Evolutionary conservation across 2,888 invertebrate species (phyloP).

Genomic region (Lasioglossum leucozonium): DNA sequence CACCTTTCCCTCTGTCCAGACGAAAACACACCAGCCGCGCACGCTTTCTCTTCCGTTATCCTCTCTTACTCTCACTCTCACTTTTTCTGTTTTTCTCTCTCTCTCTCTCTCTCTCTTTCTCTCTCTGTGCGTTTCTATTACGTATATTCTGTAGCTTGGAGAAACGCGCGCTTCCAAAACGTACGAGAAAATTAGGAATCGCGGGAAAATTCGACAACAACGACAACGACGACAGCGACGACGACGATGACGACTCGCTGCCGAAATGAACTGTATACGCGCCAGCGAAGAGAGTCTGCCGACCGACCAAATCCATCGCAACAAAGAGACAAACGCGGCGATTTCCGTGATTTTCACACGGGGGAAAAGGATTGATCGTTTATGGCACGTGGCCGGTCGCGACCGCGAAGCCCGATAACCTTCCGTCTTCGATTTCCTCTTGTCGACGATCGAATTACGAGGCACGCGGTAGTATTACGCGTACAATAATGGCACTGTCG

Average conservation of each 20-base stretch:
- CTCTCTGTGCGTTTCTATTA: conserved; percentile 62
- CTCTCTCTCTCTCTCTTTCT: conserved; percentile 34
- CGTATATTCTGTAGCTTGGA: conserved; percentile 79
- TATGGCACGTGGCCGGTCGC: background rate
- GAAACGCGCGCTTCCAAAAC: conserved; percentile 76
- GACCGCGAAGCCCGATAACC: background rate
- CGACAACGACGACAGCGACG: background rate
- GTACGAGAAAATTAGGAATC: conserved; percentile 75
- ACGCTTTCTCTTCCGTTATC: conserved; percentile 50
- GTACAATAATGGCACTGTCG: conserved; percentile 73
- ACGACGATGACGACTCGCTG: background rate
- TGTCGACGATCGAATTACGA: conserved; percentile 28
- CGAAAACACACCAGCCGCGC: conserved; percentile 45
- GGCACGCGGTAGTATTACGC: conserved; percentile 72
- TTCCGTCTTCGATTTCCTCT: background rate
- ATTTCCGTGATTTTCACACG: conserved; percentile 78
- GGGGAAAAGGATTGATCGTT: conserved; percentile 25
- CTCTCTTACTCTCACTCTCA: background rate
- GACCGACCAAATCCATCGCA: conserved; percentile 16
- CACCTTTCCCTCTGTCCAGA: conserved; percentile 48
- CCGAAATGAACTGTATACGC: background rate
- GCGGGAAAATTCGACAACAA: conserved; percentile 18
- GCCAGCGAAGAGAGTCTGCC: background rate
- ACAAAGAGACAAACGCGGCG: conserved; percentile 58
- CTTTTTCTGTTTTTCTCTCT: conserved; percentile 9